Base-by-base conservation (phyloP, 2,888 invertebrate species). In the Lepeophtheirus nordmannii region DNA sequence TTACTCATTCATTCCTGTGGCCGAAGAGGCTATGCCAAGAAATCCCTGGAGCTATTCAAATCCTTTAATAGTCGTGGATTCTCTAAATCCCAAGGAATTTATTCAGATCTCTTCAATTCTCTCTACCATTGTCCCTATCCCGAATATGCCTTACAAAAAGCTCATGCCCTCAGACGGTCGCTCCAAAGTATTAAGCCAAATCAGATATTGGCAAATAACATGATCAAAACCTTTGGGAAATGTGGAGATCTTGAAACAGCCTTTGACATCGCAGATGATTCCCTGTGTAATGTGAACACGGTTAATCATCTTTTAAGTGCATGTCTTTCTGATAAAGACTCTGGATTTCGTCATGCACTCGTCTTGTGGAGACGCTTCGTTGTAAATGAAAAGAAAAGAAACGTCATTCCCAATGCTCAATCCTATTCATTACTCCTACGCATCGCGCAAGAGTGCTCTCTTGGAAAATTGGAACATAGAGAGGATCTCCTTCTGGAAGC, bases 181-280 rank as follows among this genome's bases (percentile, higher is more conserved):
- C 1, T 60, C 11, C 37, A 9, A 20, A 57, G 5, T 11, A 23
- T 23, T 14, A 63, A 63, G 17, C 83, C 87, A 3, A 89, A 89
- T 73, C 74, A 82, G 1, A 82, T 83, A 10, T 88, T 86, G 72
- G 92, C 88, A 73, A 85, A 91, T 78, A 83, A 86, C 3, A 87
- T 93, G 85, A 87, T 93, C 40, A 92, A 69, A 77, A 89, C 90
- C 1, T 94, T 87, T 78, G 90, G 89, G 0, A 79, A 85, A 68
- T 86, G 87, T 76, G 86, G 87, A 0, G 86, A 89, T 74, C 74
- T 89, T 20, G 73, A 81, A 67, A 83, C 82, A 46, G 88, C 92
- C 1, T 92, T 91, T 75, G 74, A 80, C 73, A 74, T 93, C 67
- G 86, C 85, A 1, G 92, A 94, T 78, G 87, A 90, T 78, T 89